A percentile compares a stretch with the other conserved stretches of the same genome.
These are phyloP conservation scores for Edolisoma coerulescens DNA, from an alignment of 2,113 vertebrate species.

Conservation along the genomic window DNA sequence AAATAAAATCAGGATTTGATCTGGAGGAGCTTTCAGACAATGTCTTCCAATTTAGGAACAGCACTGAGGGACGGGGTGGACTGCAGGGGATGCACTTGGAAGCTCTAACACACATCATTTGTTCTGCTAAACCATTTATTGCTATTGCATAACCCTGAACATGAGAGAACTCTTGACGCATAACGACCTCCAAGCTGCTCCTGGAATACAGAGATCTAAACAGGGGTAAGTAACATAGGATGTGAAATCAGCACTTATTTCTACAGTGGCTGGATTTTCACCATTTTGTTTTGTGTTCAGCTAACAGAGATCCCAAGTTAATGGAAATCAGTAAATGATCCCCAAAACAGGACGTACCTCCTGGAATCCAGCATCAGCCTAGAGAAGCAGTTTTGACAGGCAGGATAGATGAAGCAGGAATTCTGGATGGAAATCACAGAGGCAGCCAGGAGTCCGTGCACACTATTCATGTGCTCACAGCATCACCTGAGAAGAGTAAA, in stretches of 20 bases:
- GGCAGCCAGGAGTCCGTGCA: slow-evolving; percentile 68
- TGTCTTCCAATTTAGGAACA: neutral
- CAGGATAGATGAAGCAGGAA: slow-evolving; percentile 75
- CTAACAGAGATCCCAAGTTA: neutral
- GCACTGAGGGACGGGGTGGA: neutral
- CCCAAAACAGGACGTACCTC: slow-evolving; percentile 54
- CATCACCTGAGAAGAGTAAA: slow-evolving; percentile 2
- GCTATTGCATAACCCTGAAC: neutral
- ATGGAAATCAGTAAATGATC: neutral
- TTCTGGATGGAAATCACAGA: slow-evolving; percentile 79
- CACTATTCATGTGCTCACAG: slow-evolving; percentile 63
- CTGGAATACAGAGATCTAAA: neutral
- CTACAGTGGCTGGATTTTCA: neutral
- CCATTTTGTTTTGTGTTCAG: neutral
- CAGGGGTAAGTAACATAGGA: neutral
- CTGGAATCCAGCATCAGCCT: slow-evolving; percentile 56
- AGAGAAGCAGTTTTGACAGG: slow-evolving; percentile 77
- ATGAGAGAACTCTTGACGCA: neutral
- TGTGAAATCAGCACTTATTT: neutral
- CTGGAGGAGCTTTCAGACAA: neutral
- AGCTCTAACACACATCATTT: neutral
- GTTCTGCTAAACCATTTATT: neutral
- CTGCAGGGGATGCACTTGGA: neutral
- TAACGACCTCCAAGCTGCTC: neutral
- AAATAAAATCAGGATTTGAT: neutral